Percentiles rank a stretch among this genome's conserved stretches.
Evolutionary conservation across 2,113 vertebrate genomes (phyloP).

Genomic region (Neotoma lepida): DNA sequence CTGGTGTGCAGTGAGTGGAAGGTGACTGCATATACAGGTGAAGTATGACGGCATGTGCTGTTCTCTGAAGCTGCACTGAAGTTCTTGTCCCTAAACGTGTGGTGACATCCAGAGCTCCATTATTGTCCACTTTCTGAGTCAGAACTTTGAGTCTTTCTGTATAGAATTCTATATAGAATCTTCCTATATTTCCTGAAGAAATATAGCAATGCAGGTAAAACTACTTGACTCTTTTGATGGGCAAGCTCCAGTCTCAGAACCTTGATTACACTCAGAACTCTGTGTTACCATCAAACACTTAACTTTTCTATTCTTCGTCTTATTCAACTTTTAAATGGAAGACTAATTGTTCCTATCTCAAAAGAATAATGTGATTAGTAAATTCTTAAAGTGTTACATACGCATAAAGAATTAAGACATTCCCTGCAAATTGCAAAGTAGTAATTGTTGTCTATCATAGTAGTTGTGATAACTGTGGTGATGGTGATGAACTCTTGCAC

Average conservation of each 20-base stretch:
- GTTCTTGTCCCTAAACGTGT: neutral
- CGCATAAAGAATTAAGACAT: neutral
- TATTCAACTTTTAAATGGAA: neutral
- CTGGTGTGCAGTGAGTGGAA: neutral
- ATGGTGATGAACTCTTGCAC: neutral
- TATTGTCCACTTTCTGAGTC: neutral
- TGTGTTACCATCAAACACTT: neutral
- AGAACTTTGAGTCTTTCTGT: neutral
- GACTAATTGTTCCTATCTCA: neutral
- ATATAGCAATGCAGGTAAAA: neutral
- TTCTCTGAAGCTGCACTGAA: neutral
- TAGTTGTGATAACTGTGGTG: neutral
- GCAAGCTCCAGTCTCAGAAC: neutral
- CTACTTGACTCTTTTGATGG: neutral
- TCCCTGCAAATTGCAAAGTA: neutral
- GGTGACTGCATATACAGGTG: no score
- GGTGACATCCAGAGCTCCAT: neutral
- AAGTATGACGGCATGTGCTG: neutral
- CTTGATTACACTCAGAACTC: neutral
- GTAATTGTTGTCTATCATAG: neutral
- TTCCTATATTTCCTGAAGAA: no score
- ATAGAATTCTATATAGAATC: no score
- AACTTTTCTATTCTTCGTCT: neutral
- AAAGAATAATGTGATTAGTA: neutral
- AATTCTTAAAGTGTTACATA: neutral